Base-by-base conservation (phyloP, 2,888 invertebrate genomes). In the Tachina lurida region DNA sequence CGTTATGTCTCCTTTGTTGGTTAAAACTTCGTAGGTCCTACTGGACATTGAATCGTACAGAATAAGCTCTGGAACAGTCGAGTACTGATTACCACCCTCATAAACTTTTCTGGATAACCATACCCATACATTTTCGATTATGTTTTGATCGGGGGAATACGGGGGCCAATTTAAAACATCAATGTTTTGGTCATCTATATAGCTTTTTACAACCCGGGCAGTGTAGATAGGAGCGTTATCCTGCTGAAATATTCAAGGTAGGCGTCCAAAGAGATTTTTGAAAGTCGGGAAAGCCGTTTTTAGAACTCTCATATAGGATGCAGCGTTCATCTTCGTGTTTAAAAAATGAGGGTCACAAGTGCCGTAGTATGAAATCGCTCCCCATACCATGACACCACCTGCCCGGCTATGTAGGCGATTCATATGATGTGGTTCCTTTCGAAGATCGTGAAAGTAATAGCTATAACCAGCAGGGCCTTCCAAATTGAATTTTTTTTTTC, bases 41-140 rank as follows among this genome's bases (percentile, higher is more conserved):
- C 31, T 54, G 54, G 19, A 1, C 10, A 54, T 19, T 54, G 54
- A 54, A 19, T 54, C 10, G 54, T 54, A 54, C 8, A 54, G 31
- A 58, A 58, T 58, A 31, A 58, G 58, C 58, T 54, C 58, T 17
- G 58, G 31, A 58, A 58, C 31, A 58, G 58, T 31, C 17, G 22
- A 56, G 22, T 56, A 56, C 22, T 56, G 22, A 8, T 58, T 58
- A 3, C 22, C 58, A 58, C 31, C 58, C 31, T 58, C 58, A 58
- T 31, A 31, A 13, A 58, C 58, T 13, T 31, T 58, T 13, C 22
- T 54, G 54, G 54, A 54, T 54, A 54, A 54, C 58, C 31, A 58
- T 31, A 1, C 22, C 22, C 22, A 22, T 22, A 22, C 22, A 22
- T 22, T 22, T 22, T 22, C 22, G 22, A 22, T 22, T 22, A 22